phyloP scores from a whole-genome alignment of 2,113 vertebrate genomes.

The Gorsachius goisagi region DNA sequence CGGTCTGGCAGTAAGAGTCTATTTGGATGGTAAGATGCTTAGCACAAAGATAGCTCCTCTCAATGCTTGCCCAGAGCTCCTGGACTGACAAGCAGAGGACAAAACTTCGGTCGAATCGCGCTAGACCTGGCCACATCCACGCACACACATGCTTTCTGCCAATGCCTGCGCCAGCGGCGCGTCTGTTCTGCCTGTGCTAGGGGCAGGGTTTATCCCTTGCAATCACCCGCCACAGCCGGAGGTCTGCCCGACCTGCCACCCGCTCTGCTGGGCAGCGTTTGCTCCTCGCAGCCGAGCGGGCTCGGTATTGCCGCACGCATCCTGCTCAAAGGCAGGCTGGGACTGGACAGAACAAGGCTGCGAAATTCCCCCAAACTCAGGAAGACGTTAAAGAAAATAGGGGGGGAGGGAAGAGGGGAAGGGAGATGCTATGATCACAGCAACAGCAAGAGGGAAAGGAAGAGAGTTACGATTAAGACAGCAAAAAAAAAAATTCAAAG shows the following conservation, averaged over 20 bases:
- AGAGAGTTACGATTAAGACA: background rate
- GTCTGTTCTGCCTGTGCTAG: background rate
- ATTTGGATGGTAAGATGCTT: background rate
- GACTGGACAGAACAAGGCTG: fast-evolving
- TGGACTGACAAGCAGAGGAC: background rate
- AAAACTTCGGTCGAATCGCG: background rate
- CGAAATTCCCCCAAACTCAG: background rate
- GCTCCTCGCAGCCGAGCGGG: background rate
- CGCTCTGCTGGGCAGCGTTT: fast-evolving
- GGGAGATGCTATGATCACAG: fast-evolving
- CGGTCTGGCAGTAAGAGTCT: background rate
- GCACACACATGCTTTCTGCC: background rate
- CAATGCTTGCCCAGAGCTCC: background rate
- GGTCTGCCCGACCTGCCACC: background rate
- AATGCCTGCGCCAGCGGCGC: background rate
- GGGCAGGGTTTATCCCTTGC: background rate
- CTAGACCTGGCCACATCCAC: background rate
- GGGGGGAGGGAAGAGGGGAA: background rate
- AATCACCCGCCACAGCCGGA: background rate
- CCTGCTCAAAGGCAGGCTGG: fast-evolving
- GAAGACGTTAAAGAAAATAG: background rate
- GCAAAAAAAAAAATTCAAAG: background rate
- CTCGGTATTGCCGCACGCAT: fast-evolving
- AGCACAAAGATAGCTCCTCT: background rate
- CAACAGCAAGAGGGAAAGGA: background rate